Evolutionary conservation across 2,113 vertebrate species (phyloP).

Genomic region (Oceanodroma tethys): DNA sequence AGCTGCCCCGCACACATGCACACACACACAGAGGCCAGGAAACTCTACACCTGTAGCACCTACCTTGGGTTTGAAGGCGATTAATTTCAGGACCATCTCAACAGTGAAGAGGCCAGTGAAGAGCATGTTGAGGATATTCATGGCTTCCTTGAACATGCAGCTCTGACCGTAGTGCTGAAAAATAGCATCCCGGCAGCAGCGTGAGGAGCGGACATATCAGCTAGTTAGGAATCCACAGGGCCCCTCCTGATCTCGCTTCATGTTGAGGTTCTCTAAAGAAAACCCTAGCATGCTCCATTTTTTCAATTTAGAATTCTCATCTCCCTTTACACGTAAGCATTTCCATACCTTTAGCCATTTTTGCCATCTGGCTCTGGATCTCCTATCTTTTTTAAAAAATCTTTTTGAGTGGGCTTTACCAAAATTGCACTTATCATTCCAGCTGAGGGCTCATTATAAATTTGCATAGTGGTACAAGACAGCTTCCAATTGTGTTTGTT

Average conservation of each 20-base stretch:
- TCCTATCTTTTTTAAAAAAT: neutral
- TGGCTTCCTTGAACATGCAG: slow-evolving; percentile 91
- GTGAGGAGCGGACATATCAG: neutral
- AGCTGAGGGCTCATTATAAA: neutral
- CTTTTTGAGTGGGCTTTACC: neutral
- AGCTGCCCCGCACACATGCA: neutral
- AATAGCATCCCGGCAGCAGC: neutral
- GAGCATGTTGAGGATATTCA: slow-evolving; percentile 99
- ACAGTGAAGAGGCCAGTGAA: slow-evolving; percentile 99
- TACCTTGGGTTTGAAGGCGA: slow-evolving; percentile 99
- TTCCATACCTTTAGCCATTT: neutral
- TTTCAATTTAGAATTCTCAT: neutral
- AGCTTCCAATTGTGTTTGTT: neutral
- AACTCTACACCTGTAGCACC: slow-evolving; percentile 5
- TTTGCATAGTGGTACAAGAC: neutral
- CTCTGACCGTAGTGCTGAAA: slow-evolving; percentile 96
- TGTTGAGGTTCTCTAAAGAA: neutral
- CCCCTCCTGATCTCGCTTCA: neutral
- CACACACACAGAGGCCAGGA: neutral
- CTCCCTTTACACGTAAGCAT: neutral
- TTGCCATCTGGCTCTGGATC: neutral
- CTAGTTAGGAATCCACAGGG: neutral
- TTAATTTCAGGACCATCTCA: slow-evolving; percentile 98
- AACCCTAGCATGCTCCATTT: rapidly evolving
- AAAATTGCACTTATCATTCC: neutral